Evolutionary conservation across 1,140 invertebrate genomes (phyloP).

Genomic region (Philopotamus ludificatus): DNA sequence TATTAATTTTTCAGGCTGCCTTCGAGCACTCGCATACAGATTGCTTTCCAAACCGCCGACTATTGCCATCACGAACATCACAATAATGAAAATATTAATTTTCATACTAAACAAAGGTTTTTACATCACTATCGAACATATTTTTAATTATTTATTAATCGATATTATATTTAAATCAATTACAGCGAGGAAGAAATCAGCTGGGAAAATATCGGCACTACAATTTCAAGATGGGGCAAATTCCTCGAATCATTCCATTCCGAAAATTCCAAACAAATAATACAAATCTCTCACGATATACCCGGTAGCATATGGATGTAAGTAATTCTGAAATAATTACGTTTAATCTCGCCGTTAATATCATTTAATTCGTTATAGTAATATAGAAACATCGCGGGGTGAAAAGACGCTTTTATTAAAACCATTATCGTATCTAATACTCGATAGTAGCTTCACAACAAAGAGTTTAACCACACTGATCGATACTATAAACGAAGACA

Average conservation of each 20-base stretch:
- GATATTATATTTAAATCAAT: too few relatives aligned
- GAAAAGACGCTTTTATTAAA: constrained; percentile 21
- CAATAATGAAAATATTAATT: constrained; percentile 24
- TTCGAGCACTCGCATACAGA: constrained; percentile 34
- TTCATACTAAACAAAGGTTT: constrained; percentile 3
- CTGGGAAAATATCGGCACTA: constrained; percentile 35
- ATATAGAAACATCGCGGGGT: constrained; percentile 31
- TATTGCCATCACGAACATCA: constrained; percentile 36
- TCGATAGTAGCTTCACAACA: constrained; percentile 22
- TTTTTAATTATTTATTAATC: too few relatives aligned
- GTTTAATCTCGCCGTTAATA: too few relatives aligned
- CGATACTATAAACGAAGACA: constrained; percentile 18
- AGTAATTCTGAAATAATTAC: too few relatives aligned
- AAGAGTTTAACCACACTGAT: constrained; percentile 26
- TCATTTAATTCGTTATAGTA: too few relatives aligned
- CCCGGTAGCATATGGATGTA: constrained; percentile 27
- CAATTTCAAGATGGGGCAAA: constrained; percentile 37
- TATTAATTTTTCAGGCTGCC: constrained; percentile 29
- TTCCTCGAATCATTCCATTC: constrained; percentile 36
- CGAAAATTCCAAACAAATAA: constrained; percentile 14
- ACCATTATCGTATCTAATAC: constrained; percentile 23
- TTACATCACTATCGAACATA: neutral
- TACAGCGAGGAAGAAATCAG: constrained; percentile 23
- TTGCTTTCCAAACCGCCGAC: constrained; percentile 34
- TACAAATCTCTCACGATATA: neutral